A percentile compares a stretch with the other conserved stretches of the same genome.
These are phyloP conservation scores for Onchidella celtica DNA, from an alignment of 2,888 invertebrate species.

Conservation along the genomic window DNA sequence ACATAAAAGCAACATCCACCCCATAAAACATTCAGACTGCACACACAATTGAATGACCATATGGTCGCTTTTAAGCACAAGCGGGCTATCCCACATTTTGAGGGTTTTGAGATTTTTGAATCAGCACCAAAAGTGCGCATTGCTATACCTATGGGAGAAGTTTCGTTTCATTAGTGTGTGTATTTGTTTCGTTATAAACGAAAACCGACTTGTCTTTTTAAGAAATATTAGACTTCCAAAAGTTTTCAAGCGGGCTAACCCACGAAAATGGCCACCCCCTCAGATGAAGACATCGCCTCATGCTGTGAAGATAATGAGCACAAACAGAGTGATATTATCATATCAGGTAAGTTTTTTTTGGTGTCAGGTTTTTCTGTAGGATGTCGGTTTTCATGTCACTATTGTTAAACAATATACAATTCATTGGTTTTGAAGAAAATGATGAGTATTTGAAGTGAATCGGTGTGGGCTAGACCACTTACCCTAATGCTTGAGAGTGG, in stretches of 20 bases:
- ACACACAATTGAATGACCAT: too few species aligned
- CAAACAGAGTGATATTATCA: neutral
- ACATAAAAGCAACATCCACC: too few species aligned
- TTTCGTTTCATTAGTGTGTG: neutral
- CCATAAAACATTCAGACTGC: too few species aligned
- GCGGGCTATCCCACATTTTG: neutral
- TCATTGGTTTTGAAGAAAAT: too few species aligned
- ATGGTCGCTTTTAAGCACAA: neutral
- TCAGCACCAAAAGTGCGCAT: neutral
- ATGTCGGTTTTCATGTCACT: neutral
- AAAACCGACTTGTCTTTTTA: neutral
- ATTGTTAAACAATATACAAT: too few species aligned
- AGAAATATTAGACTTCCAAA: neutral
- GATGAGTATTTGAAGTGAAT: too few species aligned
- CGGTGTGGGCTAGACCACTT: neutral
- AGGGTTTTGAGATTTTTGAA: neutral
- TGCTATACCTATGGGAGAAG: neutral
- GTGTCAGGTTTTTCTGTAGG: neutral
- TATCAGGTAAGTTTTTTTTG: neutral
- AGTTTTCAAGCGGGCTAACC: neutral
- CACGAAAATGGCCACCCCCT: neutral
- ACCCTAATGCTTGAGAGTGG: too few species aligned
- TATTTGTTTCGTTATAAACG: neutral
- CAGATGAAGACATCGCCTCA: neutral
- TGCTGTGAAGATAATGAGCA: neutral